phyloP scores from a whole-genome alignment of 2,888 invertebrate genomes.

The Odontocerum albicorne region DNA sequence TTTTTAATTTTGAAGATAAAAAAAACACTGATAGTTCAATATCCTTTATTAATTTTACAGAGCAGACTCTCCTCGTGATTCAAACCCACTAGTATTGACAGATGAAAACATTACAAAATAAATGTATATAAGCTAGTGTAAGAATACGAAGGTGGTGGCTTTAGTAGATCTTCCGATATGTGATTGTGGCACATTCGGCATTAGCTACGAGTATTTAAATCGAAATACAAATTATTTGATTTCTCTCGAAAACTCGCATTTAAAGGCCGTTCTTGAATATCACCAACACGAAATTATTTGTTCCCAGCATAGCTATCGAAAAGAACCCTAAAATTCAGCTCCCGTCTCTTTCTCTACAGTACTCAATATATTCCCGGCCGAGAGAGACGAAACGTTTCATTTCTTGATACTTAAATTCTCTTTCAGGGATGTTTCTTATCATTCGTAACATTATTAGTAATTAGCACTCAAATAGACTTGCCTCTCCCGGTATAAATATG shows the following conservation, averaged over 20 bases:
- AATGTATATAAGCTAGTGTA: too few relatives aligned
- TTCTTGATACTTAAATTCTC: constrained; percentile 1
- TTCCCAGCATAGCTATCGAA: constrained; percentile 2
- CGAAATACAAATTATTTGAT: too few relatives aligned
- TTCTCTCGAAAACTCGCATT: not conserved
- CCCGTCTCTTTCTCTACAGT: constrained; percentile 9
- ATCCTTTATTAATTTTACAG: too few relatives aligned
- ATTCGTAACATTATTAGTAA: constrained; percentile 36
- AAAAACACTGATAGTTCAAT: too few relatives aligned
- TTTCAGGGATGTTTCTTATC: constrained; percentile 31
- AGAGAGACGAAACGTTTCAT: constrained; percentile 4
- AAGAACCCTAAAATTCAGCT: constrained; percentile 9
- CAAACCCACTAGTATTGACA: too few relatives aligned
- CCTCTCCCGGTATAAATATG: constrained; percentile 33
- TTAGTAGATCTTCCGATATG: too few relatives aligned
- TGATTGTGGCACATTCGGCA: too few relatives aligned
- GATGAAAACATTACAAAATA: too few relatives aligned
- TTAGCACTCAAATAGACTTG: constrained; percentile 36
- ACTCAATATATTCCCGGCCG: not conserved
- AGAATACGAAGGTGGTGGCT: too few relatives aligned
- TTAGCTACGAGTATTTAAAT: too few relatives aligned
- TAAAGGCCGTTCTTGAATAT: constrained; percentile 19
- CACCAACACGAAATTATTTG: constrained; percentile 26
- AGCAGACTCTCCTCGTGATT: too few relatives aligned
- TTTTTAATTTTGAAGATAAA: too few relatives aligned